phyloP scores from a whole-genome alignment of 1,140 invertebrate genomes.

The Physella acuta region DNA sequence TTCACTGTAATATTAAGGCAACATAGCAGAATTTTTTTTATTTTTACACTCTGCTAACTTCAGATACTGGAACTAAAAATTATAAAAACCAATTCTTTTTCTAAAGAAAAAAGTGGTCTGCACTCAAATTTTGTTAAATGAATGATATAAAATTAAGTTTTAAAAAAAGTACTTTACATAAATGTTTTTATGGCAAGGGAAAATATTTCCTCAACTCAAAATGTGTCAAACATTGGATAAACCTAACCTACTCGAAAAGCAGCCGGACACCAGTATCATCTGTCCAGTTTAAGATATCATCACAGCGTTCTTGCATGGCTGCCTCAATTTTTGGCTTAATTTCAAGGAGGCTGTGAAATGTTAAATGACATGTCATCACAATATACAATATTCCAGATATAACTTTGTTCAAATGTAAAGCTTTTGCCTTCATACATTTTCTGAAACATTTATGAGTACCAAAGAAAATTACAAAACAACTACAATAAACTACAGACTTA shows the following conservation, averaged over 20 bases:
- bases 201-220: no score
- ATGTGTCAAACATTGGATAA: background rate
- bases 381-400: background rate
- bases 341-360: background rate
- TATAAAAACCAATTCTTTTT: background rate
- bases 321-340: constrained; percentile 8
- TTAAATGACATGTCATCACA: background rate
- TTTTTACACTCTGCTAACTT: no score
- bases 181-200: background rate
- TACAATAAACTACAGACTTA: no score
- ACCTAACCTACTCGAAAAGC: constrained; percentile 4
- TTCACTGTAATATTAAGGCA: no score
- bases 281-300: constrained; percentile 13
- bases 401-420: no score
- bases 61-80: background rate
- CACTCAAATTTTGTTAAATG: background rate
- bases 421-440: no score
- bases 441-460: no score
- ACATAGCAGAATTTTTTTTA: no score
- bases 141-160: background rate
- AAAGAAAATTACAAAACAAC: no score
- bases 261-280: background rate
- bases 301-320: constrained; percentile 12
- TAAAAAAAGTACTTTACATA: background rate
- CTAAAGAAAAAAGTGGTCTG: background rate